phyloP scores from a whole-genome alignment of 2,888 invertebrate species.

The Polylopha cassiicola region DNA sequence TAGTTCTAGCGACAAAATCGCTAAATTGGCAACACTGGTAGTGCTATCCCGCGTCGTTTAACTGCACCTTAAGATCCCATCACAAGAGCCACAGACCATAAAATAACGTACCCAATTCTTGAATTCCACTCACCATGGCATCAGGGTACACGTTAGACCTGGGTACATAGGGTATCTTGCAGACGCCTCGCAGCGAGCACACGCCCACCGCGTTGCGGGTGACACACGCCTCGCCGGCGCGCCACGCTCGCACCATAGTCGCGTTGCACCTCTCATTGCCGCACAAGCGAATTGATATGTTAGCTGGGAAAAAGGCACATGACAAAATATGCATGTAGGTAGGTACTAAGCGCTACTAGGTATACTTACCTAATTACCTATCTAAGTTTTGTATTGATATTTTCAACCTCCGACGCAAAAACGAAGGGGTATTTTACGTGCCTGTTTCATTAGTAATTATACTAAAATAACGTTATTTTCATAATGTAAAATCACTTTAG shows the following conservation, averaged over 20 bases:
- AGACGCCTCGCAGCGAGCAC: constrained; percentile 45
- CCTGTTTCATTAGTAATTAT: no score
- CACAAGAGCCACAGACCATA: no score
- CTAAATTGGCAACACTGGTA: no score
- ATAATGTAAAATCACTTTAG: no score
- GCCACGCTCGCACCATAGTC: constrained; percentile 50
- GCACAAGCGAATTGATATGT: constrained; percentile 45
- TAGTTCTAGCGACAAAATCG: no score
- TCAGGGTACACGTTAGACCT: constrained; percentile 54
- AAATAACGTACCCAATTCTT: neutral
- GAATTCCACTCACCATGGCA: constrained; percentile 37
- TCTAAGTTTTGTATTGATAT: no score
- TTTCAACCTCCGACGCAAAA: no score
- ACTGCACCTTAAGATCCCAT: no score
- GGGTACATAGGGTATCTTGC: constrained; percentile 39
- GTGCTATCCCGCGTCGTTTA: no score
- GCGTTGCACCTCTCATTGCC: constrained; percentile 30
- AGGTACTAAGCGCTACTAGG: neutral
- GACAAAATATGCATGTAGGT: neutral
- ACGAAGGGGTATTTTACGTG: no score
- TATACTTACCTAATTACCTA: no score
- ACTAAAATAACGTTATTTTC: no score
- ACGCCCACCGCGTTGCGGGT: constrained; percentile 48
- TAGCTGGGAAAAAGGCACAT: constrained; percentile 38
- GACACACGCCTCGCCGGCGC: constrained; percentile 46